Conservation (phyloP, 2,113 vertebrate species). For the Mesoclemmys tuberculata region DNA sequence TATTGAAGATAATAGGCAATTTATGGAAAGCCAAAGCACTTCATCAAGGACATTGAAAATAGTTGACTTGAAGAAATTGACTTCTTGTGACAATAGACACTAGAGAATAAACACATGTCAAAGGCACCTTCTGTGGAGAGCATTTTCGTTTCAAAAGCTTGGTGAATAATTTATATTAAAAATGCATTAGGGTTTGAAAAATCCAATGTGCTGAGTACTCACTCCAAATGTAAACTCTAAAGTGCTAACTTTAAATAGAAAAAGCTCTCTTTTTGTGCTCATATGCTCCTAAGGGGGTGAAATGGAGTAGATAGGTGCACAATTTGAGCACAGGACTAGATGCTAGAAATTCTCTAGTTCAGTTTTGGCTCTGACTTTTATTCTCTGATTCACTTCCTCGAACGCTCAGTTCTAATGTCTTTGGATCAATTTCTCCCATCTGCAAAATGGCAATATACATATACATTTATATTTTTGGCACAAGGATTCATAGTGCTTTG, state of each 20-base stretch:
- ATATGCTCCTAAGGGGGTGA: background rate
- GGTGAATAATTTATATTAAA: background rate
- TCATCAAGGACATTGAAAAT: background rate
- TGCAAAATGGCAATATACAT: background rate
- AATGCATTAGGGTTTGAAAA: background rate
- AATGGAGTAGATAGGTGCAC: background rate
- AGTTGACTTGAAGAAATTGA: background rate
- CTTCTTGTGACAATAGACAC: background rate
- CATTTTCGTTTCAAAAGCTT: background rate
- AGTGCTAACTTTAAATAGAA: background rate
- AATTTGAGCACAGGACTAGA: background rate
- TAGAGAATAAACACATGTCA: conserved; percentile 4
- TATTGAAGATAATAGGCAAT: background rate
- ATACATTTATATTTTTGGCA: accelerated
- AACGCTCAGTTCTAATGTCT: background rate
- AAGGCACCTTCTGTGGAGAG: background rate
- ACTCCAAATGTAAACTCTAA: background rate
- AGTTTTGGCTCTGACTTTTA: background rate
- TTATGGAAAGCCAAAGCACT: background rate
- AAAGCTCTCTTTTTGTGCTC: background rate
- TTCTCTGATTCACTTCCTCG: background rate
- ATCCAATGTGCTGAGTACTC: accelerated
- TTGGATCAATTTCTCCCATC: background rate
- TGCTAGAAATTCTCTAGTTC: accelerated
- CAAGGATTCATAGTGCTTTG: background rate